Percentiles rank a stretch among this genome's conserved stretches.
Evolutionary conservation across 2,797 vertebrate species (phyloP).

Genomic region (Chelon auratus): DNA sequence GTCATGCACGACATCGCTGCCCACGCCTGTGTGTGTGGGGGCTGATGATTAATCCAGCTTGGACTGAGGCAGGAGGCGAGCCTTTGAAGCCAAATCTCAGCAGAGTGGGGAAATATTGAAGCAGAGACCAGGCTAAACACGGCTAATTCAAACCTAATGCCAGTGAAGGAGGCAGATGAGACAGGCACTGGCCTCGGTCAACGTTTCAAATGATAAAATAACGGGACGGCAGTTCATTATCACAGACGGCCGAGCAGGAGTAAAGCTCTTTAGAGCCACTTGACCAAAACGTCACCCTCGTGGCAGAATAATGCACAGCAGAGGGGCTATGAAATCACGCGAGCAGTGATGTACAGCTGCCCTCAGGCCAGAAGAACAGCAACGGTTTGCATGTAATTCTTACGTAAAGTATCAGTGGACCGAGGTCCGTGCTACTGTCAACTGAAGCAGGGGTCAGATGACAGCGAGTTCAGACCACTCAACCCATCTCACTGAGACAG

Average conservation of each 20-base stretch:
- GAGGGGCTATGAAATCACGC: slow-evolving; percentile 20
- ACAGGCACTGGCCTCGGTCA: slow-evolving; percentile 8
- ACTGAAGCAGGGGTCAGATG: slow-evolving; percentile 40
- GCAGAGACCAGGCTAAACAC: slow-evolving; percentile 31
- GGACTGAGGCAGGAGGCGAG: slow-evolving; percentile 58
- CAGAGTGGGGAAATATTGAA: slow-evolving; percentile 41
- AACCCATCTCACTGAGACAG: not conserved
- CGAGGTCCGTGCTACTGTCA: slow-evolving; percentile 36
- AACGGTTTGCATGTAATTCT: slow-evolving; percentile 39
- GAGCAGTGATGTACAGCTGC: slow-evolving; percentile 42
- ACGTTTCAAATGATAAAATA: slow-evolving; percentile 1
- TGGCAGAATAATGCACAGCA: slow-evolving; percentile 22
- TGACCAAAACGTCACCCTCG: slow-evolving; percentile 20
- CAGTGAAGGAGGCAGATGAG: slow-evolving; percentile 5
- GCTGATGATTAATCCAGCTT: slow-evolving; percentile 71
- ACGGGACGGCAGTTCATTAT: slow-evolving; percentile 8
- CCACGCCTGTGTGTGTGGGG: slow-evolving; percentile 53
- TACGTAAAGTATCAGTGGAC: slow-evolving; percentile 44
- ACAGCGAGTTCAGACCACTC: slow-evolving; percentile 12
- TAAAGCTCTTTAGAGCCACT: slow-evolving; percentile 20
- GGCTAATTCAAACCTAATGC: slow-evolving; percentile 33
- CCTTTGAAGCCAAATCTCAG: slow-evolving; percentile 52
- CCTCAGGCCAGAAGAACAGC: slow-evolving; percentile 39
- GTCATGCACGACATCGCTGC: slow-evolving; percentile 53
- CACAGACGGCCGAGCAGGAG: slow-evolving; percentile 13